These are phyloP conservation scores for Heliconius erato DNA, from an alignment of 2,888 invertebrate species.

Conservation along the genomic window DNA sequence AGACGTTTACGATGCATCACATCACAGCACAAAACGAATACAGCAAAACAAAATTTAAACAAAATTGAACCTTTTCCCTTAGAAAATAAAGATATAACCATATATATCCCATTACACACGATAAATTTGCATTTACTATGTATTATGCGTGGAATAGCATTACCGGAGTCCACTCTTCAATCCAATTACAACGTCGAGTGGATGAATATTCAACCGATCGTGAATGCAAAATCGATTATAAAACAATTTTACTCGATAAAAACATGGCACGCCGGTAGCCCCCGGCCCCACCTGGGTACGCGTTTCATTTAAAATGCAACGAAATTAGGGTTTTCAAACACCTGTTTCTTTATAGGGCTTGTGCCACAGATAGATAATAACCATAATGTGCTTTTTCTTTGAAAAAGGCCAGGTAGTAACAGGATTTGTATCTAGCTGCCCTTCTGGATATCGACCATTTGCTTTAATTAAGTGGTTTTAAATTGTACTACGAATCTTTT, in stretches of 20 bases:
- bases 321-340: conserved; percentile 26
- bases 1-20: conserved; percentile 29
- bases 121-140: conserved; percentile 52
- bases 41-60: background rate
- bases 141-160: conserved; percentile 60
- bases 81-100: conserved; percentile 13
- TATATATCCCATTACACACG: conserved; percentile 15
- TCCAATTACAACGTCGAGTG: conserved; percentile 76
- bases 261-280: conserved; percentile 42
- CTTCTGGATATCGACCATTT: too few relatives aligned
- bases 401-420: background rate
- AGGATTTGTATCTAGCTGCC: background rate
- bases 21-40: background rate
- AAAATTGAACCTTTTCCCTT: conserved; percentile 27
- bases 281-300: conserved; percentile 28
- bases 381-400: background rate
- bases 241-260: conserved; percentile 61
- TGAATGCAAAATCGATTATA: conserved; percentile 73
- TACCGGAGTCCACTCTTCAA: conserved; percentile 65
- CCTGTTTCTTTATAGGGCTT: conserved; percentile 21
- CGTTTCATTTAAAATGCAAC: conserved; percentile 34
- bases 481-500: too few relatives aligned
- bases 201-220: conserved; percentile 77
- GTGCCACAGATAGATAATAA: background rate
- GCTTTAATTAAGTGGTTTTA: too few relatives aligned